Evolutionary conservation across 2,888 invertebrate genomes (phyloP).

Genomic region (Nomada fucata): DNA sequence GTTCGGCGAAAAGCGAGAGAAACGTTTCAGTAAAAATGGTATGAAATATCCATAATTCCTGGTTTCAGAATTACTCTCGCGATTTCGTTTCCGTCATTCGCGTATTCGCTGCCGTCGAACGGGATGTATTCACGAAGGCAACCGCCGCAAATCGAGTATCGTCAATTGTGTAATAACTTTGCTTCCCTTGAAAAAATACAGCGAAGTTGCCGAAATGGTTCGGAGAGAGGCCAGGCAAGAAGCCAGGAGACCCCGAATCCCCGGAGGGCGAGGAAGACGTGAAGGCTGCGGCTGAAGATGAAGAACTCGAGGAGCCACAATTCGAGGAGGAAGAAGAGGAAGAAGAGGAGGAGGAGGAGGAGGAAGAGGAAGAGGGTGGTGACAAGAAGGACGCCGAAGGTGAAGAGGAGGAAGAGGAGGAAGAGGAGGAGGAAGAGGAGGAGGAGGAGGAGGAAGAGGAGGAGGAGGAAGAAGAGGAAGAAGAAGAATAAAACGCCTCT

Average conservation of each 20-base stretch:
- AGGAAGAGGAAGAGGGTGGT: constrained; percentile 86
- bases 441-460: constrained; percentile 76
- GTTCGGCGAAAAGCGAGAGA: constrained; percentile 41
- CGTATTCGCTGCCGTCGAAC: constrained; percentile 12
- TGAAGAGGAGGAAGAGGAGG: constrained; percentile 82
- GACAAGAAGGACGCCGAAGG: constrained; percentile 81
- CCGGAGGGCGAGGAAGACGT: constrained; percentile 96
- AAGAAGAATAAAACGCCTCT: constrained; percentile 45
- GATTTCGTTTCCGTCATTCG: background rate
- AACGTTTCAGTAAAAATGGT: constrained; percentile 21
- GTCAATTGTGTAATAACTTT: background rate
- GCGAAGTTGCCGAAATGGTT: constrained; percentile 98
- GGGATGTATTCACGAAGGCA: background rate
- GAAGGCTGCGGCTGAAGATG: constrained; percentile 90
- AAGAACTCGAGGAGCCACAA: constrained; percentile 88
- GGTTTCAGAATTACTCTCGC: too few species aligned
- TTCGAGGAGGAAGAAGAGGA: constrained; percentile 90
- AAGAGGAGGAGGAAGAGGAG: constrained; percentile 80
- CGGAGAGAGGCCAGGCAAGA: constrained; percentile 97
- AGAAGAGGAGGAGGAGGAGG: constrained; percentile 89
- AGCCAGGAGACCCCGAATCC: constrained; percentile 94
- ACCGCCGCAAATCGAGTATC: background rate
- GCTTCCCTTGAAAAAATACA: constrained; percentile 80
- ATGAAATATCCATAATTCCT: too few species aligned
- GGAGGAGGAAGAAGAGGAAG: constrained; percentile 34